Evolutionary conservation across 2,797 vertebrate genomes (phyloP), one percentile per base, ranked within the genome.

Genomic region (Cossypha heuglini): DNA sequence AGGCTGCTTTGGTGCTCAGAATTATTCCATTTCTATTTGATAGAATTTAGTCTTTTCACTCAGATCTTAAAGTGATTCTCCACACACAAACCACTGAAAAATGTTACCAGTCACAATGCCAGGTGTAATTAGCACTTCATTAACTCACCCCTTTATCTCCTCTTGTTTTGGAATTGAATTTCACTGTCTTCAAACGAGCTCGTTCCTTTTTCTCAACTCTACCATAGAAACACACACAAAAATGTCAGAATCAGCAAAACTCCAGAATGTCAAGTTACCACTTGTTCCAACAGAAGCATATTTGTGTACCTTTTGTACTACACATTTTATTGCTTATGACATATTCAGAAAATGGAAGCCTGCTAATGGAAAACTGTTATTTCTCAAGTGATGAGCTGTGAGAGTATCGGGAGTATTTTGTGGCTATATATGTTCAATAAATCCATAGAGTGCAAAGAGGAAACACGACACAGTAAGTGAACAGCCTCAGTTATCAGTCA

Each of bases 121-220:
- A 63, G 58, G 52, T 64, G 71, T 91, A 90, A 92, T 48, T 73
- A 72, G 91, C 38, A 83, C 92, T 95, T 94, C 16, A 94, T 75
- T 91, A 94, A 99, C 99, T 99, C 97, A 99, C 99, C 99, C 98
- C 99, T 98, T 99, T 98, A 85, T 99, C 99, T 93, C 98, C 98
- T 97, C 99, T 98, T 67, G 99, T 98, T 98, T 99, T 99, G 52
- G 99, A 98, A 97, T 99, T 99, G 96, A 99, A 99, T 97, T 99
- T 99, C 95, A 99, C 99, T 2, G 99, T 99, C 98, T 99, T 99
- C 98, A 99, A 98, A n/a, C 99, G 97, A 7, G 99, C 99, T 91
- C 99, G 90, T 97, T 99, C 99, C 96, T 99, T 99, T 98, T 99
- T 99, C 97, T 99, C 99, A 82, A 99, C 99, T 92, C 99, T 99